Evolutionary conservation across 2,113 vertebrate genomes (phyloP).

Genomic region (Propithecus coquereli): DNA sequence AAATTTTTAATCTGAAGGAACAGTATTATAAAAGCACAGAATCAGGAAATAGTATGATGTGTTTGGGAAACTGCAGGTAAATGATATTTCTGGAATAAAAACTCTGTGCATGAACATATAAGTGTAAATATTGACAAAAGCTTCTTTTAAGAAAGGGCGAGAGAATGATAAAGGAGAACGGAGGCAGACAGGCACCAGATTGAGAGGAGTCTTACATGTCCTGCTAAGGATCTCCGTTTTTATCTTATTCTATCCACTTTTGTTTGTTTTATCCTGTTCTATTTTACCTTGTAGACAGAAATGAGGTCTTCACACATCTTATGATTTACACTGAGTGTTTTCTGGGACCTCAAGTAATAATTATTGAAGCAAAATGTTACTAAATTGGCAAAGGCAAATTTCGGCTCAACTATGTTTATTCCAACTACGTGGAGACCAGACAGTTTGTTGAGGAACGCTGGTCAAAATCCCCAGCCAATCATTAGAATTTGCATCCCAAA

Average conservation of each 20-base stretch:
- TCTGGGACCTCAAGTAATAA: not conserved
- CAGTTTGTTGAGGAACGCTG: not conserved
- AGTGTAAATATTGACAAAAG: not conserved
- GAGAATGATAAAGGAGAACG: accelerated
- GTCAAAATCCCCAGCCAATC: not conserved
- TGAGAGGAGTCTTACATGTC: accelerated
- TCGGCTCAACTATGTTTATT: not conserved
- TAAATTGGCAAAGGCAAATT: not conserved
- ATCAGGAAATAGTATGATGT: accelerated
- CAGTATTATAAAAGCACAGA: accelerated
- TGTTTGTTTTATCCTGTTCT: not conserved
- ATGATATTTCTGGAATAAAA: no score
- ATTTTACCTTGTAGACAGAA: not conserved
- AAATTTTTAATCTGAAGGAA: no score
- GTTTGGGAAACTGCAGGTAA: not conserved
- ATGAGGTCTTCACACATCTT: not conserved
- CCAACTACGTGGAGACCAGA: not conserved
- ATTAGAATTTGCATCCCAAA: not conserved
- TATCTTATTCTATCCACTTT: not conserved
- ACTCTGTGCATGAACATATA: accelerated
- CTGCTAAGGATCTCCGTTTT: not conserved
- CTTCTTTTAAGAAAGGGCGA: not conserved
- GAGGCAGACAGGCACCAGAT: accelerated
- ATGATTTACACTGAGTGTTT: not conserved
- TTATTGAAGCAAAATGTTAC: not conserved